Base-by-base conservation (phyloP, 2,797 vertebrate species). In the Cynopterus sphinx region DNA sequence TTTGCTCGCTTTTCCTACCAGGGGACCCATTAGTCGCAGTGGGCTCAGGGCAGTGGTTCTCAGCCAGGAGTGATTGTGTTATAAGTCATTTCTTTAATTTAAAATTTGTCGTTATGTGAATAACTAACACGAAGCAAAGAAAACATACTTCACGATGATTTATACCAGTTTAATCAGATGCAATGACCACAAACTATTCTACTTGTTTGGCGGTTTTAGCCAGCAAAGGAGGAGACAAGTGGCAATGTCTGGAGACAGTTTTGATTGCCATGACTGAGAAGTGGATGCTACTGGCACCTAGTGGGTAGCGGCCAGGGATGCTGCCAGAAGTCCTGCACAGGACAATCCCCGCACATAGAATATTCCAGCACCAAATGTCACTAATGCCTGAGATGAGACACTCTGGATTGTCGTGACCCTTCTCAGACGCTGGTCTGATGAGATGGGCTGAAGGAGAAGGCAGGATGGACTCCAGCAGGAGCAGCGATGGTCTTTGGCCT, bases 61-160 rank as follows among this genome's bases (percentile, higher is more conserved):
- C 55, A 82, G 22, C 16, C 13, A 63, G 55, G 41, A 57, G 51
- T 65, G 28, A 24, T 78, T 65, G 59, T 77, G 61, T 73, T 59
- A 68, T 41, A 94, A 90, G 73, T 85, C 16, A 74, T 78, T 84
- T 71, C 78, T 94, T 84, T 84, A 31, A 57, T 33, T 94, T 90
- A 91, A 91, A 75, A 11, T 53, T 73, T 94, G 26, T 78, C 83
- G 36, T 43, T 17, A n/a, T 77, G n/a, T 63, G 19, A 19, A 26
- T 53, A 84, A 49, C 46, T 89, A 89, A 91, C 36, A 68, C 24
- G 53, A 59, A 85, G 28, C 57, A 65, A 84, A 67, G 55, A 53
- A 83, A 70, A 79, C 49, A 31, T 55, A 12, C 67, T 67, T 87
- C 26, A 6, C 3, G 3, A 39, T 71, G 49, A 84, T 61, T 65